A percentile compares a stretch with the other conserved stretches of the same genome.
These are phyloP conservation scores for Leptopilina clavipes DNA, from an alignment of 1,140 invertebrate species.

Conservation along the genomic window DNA sequence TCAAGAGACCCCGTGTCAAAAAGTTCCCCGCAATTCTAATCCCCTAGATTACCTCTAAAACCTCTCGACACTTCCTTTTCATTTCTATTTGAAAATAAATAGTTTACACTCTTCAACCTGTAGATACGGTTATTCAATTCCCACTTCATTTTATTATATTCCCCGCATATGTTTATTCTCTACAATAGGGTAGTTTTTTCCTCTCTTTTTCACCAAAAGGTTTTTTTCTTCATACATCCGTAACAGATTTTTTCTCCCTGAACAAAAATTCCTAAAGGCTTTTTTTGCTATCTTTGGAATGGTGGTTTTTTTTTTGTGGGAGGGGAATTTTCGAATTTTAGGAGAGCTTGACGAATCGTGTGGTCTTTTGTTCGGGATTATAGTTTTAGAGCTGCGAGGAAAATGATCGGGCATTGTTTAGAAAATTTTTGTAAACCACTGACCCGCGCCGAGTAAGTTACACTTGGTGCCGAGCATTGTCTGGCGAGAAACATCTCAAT, in stretches of 20 bases:
- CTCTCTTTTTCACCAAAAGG: no score
- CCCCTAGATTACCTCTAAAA: constrained; percentile 55
- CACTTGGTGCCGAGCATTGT: constrained; percentile 42
- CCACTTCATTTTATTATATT: background rate
- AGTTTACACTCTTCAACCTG: background rate
- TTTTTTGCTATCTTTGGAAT: no score
- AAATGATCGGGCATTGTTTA: constrained; percentile 13
- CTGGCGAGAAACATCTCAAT: constrained; percentile 53
- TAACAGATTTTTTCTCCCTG: no score
- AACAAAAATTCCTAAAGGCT: no score
- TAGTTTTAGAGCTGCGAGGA: background rate
- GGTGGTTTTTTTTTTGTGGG: constrained; percentile 40
- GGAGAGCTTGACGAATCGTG: background rate
- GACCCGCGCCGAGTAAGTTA: constrained; percentile 10
- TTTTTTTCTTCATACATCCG: no score
- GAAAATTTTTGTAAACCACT: background rate
- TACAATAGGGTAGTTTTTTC: background rate
- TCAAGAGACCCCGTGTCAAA: constrained; percentile 61
- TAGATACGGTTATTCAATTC: background rate
- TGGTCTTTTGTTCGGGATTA: background rate
- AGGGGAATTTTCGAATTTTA: background rate
- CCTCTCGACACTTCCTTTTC: constrained; percentile 37
- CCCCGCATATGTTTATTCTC: background rate
- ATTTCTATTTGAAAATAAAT: constrained; percentile 36
- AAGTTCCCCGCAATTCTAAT: constrained; percentile 55